Base-by-base conservation (phyloP, 2,113 vertebrate genomes). In the Chrysochloris asiatica region DNA sequence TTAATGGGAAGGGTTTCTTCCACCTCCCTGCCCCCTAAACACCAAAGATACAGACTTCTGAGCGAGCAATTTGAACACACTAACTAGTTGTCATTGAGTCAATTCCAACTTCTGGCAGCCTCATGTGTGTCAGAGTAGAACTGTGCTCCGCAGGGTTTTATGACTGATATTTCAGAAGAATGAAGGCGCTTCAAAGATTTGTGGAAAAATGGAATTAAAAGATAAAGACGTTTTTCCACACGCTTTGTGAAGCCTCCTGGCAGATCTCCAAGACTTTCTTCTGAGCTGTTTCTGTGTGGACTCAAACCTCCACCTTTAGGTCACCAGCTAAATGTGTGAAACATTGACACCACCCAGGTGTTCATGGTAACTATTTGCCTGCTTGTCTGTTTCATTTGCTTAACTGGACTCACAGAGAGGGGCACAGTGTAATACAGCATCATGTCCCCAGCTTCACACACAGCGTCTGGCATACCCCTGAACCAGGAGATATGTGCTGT, bases 321-420 rank as follows among this genome's bases (percentile, higher is more conserved):
- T 33, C 14, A 63, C 3, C 9, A 33, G 30, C 59, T 63, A 30
- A 63, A 30, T 12, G 11, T 63, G 30, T 30, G 30, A 63, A 33
- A 10, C 3, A 22, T 33, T 63, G 30, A 30, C 13, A 63, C 59
- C 59, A 30, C 30, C 4, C 59, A 33, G 30, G 12, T 8, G 28
- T 12, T 63, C 47, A 4, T 8, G 8, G 0, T 3, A 8, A n/a
- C 9, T 12, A 8, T 21, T 13, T 28, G 6, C 16, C 41, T 14
- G 5, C 7, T 14, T 8, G 1, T 21, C 43, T 71, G 22, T 24
- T n/a, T 45, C 41, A 14, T n/a, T 50, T 86, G 3, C 36, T 7
- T 80, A 52, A 36, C 73, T 72, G 30, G n/a, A n/a, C n/a, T n/a
- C n/a, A n/a, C 43, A 4, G 22, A 65, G 30, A 19, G 22, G 14